Conservation (phyloP, 2,797 vertebrate genomes). For the Eupleurogrammus muticus region DNA sequence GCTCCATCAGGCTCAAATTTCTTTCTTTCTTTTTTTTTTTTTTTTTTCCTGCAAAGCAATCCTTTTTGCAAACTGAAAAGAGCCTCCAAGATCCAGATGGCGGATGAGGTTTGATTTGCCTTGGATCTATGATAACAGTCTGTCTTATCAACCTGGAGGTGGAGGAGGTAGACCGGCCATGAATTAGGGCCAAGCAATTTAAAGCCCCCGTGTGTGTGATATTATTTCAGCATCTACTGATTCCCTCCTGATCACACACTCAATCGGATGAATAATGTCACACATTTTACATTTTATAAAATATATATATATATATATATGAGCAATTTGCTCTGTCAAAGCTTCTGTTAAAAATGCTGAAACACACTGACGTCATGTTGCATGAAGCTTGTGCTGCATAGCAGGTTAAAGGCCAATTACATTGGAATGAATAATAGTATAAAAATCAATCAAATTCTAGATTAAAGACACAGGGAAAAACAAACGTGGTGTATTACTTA, state of each 20-base stretch:
- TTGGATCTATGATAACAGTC: slow-evolving; percentile 31
- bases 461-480: neutral
- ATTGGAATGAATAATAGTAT: neutral
- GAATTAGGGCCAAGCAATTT: slow-evolving; percentile 28
- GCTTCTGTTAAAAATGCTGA: slow-evolving; percentile 4
- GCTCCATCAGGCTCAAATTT: slow-evolving; percentile 67
- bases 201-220: slow-evolving; percentile 6
- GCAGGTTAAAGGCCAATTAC: neutral
- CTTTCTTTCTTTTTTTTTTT: too few species aligned
- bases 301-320: too few species aligned
- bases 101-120: slow-evolving; percentile 59
- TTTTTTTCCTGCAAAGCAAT: slow-evolving; percentile 16
- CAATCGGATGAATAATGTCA: neutral
- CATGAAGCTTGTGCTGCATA: slow-evolving; percentile 11
- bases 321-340: neutral
- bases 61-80: slow-evolving; percentile 47
- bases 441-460: neutral
- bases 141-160: slow-evolving; percentile 39
- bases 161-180: slow-evolving; percentile 54
- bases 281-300: neutral
- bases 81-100: slow-evolving; percentile 68
- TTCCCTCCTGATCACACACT: neutral
- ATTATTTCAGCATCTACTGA: neutral
- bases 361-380: neutral
- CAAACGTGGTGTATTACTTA: too few species aligned